Conservation (phyloP, 2,113 vertebrate genomes). For the Zosterops japonicus region DNA sequence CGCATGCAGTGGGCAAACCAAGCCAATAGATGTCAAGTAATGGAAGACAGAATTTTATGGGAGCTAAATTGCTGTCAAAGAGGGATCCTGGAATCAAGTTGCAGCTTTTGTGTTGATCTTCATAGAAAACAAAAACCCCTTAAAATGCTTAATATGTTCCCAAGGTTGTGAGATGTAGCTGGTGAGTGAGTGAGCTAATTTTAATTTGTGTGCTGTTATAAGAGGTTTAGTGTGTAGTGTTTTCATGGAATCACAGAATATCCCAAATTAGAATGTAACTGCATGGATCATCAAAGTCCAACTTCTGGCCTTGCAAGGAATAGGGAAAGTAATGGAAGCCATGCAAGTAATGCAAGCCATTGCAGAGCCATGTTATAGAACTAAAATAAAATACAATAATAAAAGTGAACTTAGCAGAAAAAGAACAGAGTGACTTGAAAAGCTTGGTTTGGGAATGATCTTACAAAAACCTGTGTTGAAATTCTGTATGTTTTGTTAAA, state of each 20-base stretch:
- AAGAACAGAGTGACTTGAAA: neutral
- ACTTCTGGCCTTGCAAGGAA: neutral
- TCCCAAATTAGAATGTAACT: rapidly evolving
- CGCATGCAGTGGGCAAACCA: neutral
- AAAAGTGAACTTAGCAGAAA: neutral
- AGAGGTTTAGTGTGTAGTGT: neutral
- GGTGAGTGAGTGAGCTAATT: neutral
- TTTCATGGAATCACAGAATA: neutral
- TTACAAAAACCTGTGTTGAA: neutral
- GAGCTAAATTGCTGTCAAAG: neutral
- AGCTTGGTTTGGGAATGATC: neutral
- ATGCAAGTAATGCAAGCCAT: too few species aligned
- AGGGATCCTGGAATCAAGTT: neutral
- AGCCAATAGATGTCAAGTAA: neutral
- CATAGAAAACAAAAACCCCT: rapidly evolving
- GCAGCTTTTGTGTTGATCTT: neutral
- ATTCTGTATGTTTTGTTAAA: neutral
- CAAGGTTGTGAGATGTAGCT: neutral
- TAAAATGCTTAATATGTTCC: neutral
- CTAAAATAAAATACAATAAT: neutral
- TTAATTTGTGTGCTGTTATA: neutral
- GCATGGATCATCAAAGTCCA: neutral
- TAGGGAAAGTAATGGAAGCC: neutral
- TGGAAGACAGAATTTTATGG: neutral
- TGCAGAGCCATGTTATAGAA: neutral